Evolutionary conservation across 2,888 invertebrate species (phyloP), one percentile per base, ranked within the genome.

Genomic region (Spisula solida): DNA sequence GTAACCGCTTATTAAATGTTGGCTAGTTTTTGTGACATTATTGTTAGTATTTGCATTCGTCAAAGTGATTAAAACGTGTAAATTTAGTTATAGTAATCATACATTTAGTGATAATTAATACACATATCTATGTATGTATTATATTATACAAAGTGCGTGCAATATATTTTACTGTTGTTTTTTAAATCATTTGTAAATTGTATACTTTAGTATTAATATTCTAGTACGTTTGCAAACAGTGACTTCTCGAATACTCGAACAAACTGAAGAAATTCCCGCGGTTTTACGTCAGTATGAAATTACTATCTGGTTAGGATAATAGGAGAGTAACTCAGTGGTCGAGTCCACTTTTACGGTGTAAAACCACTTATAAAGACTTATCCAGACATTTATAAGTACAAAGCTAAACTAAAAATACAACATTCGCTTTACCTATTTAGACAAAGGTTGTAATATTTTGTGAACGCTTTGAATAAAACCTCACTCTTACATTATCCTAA

Each of bases 41-140:
- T 10, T 25, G 60, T 66, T 25, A n/a, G 60, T 66, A 8, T 25
- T 51, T 66, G n/a, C 60, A 66, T 25, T 66, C 4, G 60, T 25
- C 8, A 8, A 75, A 60, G 8, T 25, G 6, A 75, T 4, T 75
- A 31, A 25, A 75, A 16, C 75, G n/a, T 31, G 75, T 75, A 75
- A 31, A 75, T 75, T 75, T 34, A 75, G 75, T 34, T 75, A 8
- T 70, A 75, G 34, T 31, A 75, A 0, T 75, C 75, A 75, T 75
- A 75, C 29, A 34, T 75, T 75, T 75, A 75, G 75, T 75, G 75
- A 75, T 75, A 75, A 34, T 34, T 75, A 75, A 34, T 31, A 75
- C 34, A 75, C 75, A 75, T 75, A 75, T 75, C 75, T 75, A 14
- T 75, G n/a, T n/a, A 31, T 75, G 75, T 75, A 8, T 75, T 75